Evolutionary conservation across 1,140 invertebrate species (phyloP).

Genomic region (Cecropterus lyciades): DNA sequence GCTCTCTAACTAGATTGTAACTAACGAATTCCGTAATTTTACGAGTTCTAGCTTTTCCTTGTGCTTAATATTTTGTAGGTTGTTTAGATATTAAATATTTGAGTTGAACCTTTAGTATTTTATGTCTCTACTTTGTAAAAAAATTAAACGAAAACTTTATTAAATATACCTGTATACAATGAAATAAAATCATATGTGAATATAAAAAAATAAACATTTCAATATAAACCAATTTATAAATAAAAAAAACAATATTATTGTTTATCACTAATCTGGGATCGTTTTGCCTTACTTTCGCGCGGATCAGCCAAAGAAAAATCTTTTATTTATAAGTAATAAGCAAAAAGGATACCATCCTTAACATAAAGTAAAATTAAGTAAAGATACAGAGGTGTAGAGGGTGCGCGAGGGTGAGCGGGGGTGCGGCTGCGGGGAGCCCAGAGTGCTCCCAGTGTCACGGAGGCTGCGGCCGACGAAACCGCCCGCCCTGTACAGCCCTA

Average conservation of each 20-base stretch:
- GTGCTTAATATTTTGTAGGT: background rate
- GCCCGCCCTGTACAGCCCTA: conserved; percentile 55
- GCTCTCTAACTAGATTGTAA: background rate
- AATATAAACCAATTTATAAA: too few relatives aligned
- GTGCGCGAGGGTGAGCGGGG: conserved; percentile 49
- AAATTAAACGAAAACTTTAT: too few relatives aligned
- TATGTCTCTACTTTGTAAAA: too few relatives aligned
- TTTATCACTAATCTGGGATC: too few relatives aligned
- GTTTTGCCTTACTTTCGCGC: background rate
- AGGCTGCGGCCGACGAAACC: conserved; percentile 66
- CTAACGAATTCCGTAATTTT: background rate
- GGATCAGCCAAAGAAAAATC: background rate
- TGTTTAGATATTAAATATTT: too few relatives aligned
- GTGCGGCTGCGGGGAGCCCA: conserved; percentile 43
- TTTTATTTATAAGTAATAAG: conserved; percentile 10
- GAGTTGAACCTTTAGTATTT: too few relatives aligned
- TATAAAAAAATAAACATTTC: too few relatives aligned
- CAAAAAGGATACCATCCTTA: conserved; percentile 7
- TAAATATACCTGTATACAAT: too few relatives aligned
- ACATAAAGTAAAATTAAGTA: conserved; percentile 69
- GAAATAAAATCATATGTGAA: too few relatives aligned
- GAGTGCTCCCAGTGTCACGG: conserved; percentile 72
- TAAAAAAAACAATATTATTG: too few relatives aligned
- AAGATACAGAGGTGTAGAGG: conserved; percentile 63
- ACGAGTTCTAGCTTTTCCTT: background rate